A percentile compares a stretch with the other conserved stretches of the same genome.
Conservation (phyloP, 2,888 invertebrate species). For the Tetragonisca angustula region DNA sequence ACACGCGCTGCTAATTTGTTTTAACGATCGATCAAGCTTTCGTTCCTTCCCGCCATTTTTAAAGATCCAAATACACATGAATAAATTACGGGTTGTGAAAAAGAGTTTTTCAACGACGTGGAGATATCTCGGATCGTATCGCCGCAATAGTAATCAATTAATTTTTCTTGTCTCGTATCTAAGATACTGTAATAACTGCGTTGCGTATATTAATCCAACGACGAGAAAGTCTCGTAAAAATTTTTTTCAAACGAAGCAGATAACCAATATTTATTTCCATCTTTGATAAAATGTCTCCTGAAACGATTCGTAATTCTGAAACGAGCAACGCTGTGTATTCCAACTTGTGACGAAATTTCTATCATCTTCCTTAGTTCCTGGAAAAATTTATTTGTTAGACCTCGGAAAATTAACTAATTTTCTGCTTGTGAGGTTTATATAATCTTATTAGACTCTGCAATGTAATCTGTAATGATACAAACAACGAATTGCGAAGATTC, state of each 20-base stretch:
- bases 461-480: too few relatives aligned
- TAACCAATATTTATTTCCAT: not conserved
- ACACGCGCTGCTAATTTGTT: not conserved
- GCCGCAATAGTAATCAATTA: not conserved
- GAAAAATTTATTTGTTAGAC: not conserved
- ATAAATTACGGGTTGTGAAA: not conserved
- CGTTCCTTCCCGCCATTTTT: too few relatives aligned
- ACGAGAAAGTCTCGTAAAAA: not conserved
- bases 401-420: not conserved
- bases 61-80: not conserved
- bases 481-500: not conserved
- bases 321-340: not conserved
- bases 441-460: not conserved
- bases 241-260: not conserved
- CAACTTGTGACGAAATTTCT: not conserved
- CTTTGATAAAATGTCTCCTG: not conserved
- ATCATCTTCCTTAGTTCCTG: not conserved
- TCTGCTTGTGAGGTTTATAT: not conserved
- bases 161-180: not conserved
- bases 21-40: slow-evolving; percentile 1
- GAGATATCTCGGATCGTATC: not conserved
- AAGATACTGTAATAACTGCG: not conserved
- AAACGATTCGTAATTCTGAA: not conserved
- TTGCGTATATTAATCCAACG: not conserved
- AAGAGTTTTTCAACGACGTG: too few relatives aligned